Base-by-base conservation (phyloP, 2,113 vertebrate species). In the Prochilodus magdalenae region DNA sequence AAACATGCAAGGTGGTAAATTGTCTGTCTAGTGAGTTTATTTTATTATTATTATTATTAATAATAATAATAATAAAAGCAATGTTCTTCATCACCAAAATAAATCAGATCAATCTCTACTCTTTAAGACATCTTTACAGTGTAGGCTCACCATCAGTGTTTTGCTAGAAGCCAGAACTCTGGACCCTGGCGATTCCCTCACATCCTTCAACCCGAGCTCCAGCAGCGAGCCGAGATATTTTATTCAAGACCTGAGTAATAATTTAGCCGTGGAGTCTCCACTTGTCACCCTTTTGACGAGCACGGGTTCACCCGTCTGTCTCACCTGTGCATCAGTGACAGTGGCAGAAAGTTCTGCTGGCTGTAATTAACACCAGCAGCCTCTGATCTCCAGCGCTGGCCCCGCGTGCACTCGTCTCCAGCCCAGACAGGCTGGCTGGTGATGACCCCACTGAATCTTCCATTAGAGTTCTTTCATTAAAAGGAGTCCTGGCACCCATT, bases 301-400 rank as follows among this genome's bases (percentile, higher is more conserved):
- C 36, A 20, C 44, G 26, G 71, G 18, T 7, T 53, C 59, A 66
- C 60, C 47, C 74, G 79, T 81, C 47, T 14, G n/a, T 67, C 33
- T 70, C n/a, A 24, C 66, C 66, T 44, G 66, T 36, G 33, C 66
- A 13, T 70, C 66, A 44, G 33, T 36, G 66, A 70, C 33, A n/a
- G 20, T 3, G 4, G 66, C 40, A n/a, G 36, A 36, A 44, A 22
- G 0, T 40, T 74, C 12, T 24, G 29, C 59, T 55, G 60, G 14
- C 71, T 80, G 33, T 73, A 36, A 81, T 81, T 81, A 81, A 44
- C 78, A 49, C 53, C 16, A 70, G 20, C 53, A 59, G 27, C 16
- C 57, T 73, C 27, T 60, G n/a, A 49, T 51, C 27, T 59, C 65
- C 44, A 51, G 44, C 14, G 5, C 40, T 14, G 14, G 26, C 51